Percentiles rank a stretch among this genome's conserved stretches.
Conservation (phyloP, 1,140 invertebrate species). For the Oryctes rhinoceros region DNA sequence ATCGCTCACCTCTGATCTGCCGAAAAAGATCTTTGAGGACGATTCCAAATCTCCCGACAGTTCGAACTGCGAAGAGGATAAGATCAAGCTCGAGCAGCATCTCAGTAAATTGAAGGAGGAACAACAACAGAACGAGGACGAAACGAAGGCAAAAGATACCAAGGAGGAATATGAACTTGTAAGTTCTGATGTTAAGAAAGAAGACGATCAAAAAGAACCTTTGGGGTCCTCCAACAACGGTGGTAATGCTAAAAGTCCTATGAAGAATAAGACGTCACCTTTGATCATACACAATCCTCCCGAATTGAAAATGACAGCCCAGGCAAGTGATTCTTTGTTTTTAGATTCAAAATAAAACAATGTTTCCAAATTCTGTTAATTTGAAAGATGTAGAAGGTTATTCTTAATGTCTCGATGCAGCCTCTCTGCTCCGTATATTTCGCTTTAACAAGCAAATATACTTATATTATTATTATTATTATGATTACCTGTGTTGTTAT, state of each 20-base stretch:
- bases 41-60: constrained; percentile 68
- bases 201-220: constrained; percentile 40
- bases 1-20: constrained; percentile 66
- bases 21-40: constrained; percentile 71
- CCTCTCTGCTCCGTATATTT: no score
- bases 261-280: constrained; percentile 52
- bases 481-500: constrained; percentile 44
- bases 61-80: constrained; percentile 63
- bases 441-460: no score
- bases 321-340: constrained; percentile 44
- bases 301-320: constrained; percentile 59
- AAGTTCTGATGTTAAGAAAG: not conserved
- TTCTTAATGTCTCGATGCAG: no score
- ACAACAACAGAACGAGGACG: constrained; percentile 7
- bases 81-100: constrained; percentile 47
- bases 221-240: not conserved
- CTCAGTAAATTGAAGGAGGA: constrained; percentile 48
- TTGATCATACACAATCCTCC: constrained; percentile 54
- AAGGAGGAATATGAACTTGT: not conserved
- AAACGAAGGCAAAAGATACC: constrained; percentile 16
- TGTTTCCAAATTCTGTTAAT: no score
- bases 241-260: constrained; percentile 47
- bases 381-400: no score
- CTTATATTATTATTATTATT: no score
- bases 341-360: not conserved